Evolutionary conservation across 2,113 vertebrate genomes (phyloP).

Genomic region (Kryptolebias marmoratus): DNA sequence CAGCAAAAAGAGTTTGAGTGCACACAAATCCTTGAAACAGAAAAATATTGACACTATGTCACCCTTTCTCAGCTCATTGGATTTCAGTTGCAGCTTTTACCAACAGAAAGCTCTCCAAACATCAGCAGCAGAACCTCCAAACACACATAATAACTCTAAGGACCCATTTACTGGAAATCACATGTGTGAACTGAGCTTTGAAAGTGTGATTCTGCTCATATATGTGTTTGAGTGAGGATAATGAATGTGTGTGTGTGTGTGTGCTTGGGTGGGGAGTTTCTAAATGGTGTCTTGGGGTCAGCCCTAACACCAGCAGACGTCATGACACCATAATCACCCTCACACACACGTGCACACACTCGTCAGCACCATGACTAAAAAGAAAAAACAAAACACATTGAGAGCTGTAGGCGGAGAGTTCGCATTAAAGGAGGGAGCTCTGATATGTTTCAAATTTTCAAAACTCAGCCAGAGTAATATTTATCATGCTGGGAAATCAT

Average conservation of each 20-base stretch:
- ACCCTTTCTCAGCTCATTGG: conserved; percentile 21
- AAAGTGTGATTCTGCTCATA: conserved; percentile 22
- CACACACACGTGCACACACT: conserved; percentile 26
- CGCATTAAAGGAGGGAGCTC: conserved; percentile 5
- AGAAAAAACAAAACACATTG: conserved; percentile 32
- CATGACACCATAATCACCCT: conserved; percentile 56
- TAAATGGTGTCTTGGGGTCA: conserved; percentile 40
- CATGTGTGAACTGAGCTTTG: conserved; percentile 23
- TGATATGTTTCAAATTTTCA: conserved; percentile 6
- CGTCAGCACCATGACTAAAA: conserved; percentile 2
- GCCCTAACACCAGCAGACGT: conserved; percentile 56
- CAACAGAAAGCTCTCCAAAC: conserved; percentile 38
- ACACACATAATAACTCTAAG: conserved; percentile 25
- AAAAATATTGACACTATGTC: conserved; percentile 28
- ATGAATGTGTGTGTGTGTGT: conserved; percentile 9
- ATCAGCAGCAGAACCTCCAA: conserved; percentile 42
- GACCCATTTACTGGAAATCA: conserved; percentile 50
- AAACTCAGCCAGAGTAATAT: neutral
- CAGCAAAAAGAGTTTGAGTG: neutral
- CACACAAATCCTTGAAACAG: conserved; percentile 2
- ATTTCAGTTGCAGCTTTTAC: conserved; percentile 26
- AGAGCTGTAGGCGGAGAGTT: conserved; percentile 5
- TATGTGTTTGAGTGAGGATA: conserved; percentile 14
- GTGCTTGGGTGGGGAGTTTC: conserved; percentile 27
- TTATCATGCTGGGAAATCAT: conserved; percentile 2